phyloP scores from a whole-genome alignment of 2,113 vertebrate genomes.

The Otocyon megalotis region DNA sequence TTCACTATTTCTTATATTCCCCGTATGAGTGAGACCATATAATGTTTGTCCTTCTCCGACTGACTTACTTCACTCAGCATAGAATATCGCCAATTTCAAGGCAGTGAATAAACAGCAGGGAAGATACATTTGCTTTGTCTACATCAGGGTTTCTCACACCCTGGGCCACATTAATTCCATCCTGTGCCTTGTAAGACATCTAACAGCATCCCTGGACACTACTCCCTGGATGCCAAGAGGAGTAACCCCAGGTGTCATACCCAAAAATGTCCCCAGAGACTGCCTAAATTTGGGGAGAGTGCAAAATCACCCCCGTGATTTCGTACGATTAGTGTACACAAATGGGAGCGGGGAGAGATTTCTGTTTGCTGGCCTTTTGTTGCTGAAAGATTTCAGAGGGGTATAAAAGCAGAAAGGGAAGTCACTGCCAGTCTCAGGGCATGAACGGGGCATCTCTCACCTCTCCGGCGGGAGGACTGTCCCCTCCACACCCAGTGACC shows the following conservation, averaged over 20 bases:
- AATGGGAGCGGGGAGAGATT: background rate
- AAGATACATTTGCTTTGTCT: background rate
- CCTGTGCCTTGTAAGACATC: background rate
- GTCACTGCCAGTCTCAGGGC: rapidly evolving
- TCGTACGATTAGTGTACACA: background rate
- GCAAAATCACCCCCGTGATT: background rate
- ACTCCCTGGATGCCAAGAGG: background rate
- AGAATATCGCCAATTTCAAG: background rate
- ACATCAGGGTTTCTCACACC: background rate
- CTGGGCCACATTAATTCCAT: background rate
- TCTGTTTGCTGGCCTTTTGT: rapidly evolving
- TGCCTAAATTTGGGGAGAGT: rapidly evolving
- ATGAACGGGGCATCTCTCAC: background rate
- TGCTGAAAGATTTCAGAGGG: background rate
- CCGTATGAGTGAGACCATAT: too few relatives aligned
- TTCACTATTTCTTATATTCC: too few relatives aligned
- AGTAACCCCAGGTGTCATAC: too few relatives aligned
- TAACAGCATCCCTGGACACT: background rate
- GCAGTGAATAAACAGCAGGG: background rate
- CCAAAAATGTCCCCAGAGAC: background rate
- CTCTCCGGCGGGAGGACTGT: background rate
- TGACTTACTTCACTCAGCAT: too few relatives aligned
- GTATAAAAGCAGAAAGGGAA: background rate
- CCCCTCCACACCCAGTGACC: background rate
- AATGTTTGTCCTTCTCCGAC: too few relatives aligned